These are phyloP conservation scores for Cyclophora albipunctata DNA, from an alignment of 2,888 invertebrate species.

Conservation along the genomic window DNA sequence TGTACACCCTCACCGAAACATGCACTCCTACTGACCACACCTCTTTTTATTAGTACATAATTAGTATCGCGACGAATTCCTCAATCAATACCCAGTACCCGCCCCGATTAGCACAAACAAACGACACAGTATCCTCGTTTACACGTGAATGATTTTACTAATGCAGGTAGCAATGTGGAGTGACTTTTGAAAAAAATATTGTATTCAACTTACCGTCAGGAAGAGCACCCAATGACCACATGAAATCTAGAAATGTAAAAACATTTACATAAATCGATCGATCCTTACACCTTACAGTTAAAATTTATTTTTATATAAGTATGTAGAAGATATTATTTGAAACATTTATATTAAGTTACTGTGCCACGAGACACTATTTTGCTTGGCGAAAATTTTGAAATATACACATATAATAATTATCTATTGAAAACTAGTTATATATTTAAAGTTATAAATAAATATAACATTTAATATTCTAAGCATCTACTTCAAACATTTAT, in stretches of 20 bases:
- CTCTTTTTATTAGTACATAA: slow-evolving; percentile 42
- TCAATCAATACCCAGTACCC: slow-evolving; percentile 1
- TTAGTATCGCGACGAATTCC: slow-evolving; percentile 25
- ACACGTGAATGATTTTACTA: slow-evolving; percentile 38
- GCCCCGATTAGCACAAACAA: slow-evolving; percentile 37
- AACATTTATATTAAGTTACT: slow-evolving; percentile 27
- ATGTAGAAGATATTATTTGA: slow-evolving; percentile 32
- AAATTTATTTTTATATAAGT: slow-evolving; percentile 42
- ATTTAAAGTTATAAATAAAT: slow-evolving; percentile 45
- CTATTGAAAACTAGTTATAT: slow-evolving; percentile 40
- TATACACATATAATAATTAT: slow-evolving; percentile 31
- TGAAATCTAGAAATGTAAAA: slow-evolving; percentile 92
- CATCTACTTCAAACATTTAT: slow-evolving; percentile 53
- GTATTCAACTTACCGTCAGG: slow-evolving; percentile 91
- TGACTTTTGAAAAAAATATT: slow-evolving; percentile 54
- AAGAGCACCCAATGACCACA: slow-evolving; percentile 98
- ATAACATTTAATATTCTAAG: slow-evolving; percentile 52
- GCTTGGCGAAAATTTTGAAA: slow-evolving; percentile 62
- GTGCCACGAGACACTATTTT: slow-evolving; percentile 75
- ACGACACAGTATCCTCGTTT: slow-evolving; percentile 11
- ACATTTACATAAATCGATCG: slow-evolving; percentile 75
- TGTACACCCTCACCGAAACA: slow-evolving; percentile 30
- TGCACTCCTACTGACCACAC: slow-evolving; percentile 37
- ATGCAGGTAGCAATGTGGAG: slow-evolving; percentile 45
- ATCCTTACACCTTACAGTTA: slow-evolving; percentile 65